Percentiles rank a stretch among this genome's conserved stretches.
These are phyloP conservation scores for Muscicapa comitata DNA, from an alignment of 2,797 vertebrate species.

Conservation along the genomic window DNA sequence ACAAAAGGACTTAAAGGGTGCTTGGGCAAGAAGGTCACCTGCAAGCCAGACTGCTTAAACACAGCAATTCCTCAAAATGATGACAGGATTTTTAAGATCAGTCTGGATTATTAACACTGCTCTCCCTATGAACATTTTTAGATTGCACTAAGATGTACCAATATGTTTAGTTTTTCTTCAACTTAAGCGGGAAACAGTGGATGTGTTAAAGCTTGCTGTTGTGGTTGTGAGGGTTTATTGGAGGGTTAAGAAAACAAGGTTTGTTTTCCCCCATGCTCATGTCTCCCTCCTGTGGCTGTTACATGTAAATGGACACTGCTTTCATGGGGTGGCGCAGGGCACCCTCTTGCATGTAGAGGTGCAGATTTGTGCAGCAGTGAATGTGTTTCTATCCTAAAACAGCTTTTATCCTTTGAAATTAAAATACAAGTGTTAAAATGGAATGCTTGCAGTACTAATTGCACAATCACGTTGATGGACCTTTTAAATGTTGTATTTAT, in stretches of 20 bases:
- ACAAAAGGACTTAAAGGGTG: not conserved
- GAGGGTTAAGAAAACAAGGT: not conserved
- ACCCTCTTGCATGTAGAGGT: rapidly evolving
- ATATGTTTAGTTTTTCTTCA: not conserved
- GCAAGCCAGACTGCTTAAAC: not conserved
- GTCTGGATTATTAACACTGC: not conserved
- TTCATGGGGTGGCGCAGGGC: not conserved
- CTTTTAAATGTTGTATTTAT: not conserved
- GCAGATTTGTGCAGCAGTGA: rapidly evolving
- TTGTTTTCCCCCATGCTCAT: not conserved
- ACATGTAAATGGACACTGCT: not conserved
- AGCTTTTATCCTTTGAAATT: not conserved
- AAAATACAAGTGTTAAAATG: not conserved
- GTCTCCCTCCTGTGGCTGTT: slow-evolving; percentile 2
- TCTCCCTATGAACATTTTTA: not conserved
- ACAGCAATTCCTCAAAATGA: rapidly evolving
- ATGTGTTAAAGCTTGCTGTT: not conserved
- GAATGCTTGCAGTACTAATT: not conserved
- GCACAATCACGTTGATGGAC: not conserved
- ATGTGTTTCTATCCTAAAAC: not conserved
- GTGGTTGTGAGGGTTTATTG: not conserved
- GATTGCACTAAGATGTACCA: not conserved
- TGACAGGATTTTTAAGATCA: not conserved
- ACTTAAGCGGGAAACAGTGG: not conserved
- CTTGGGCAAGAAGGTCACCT: not conserved